Evolutionary conservation across 2,888 invertebrate species (phyloP).

Genomic region (Megalurothrips usitatus): DNA sequence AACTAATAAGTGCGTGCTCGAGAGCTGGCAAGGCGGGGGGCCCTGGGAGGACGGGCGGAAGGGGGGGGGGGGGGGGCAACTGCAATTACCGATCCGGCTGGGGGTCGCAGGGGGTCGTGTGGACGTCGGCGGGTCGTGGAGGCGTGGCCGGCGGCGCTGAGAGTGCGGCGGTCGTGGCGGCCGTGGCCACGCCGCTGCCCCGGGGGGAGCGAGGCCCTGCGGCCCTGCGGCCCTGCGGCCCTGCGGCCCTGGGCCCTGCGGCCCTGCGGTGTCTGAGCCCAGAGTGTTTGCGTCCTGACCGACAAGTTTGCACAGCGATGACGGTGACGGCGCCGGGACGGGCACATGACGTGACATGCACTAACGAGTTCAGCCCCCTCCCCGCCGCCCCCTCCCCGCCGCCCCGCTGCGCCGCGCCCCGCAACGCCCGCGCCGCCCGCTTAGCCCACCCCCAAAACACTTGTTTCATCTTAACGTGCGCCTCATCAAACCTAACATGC

Average conservation of each 20-base stretch:
- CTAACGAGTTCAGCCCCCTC: background rate
- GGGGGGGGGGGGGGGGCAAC: too few species aligned
- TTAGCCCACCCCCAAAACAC: too few species aligned
- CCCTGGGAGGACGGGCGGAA: too few species aligned
- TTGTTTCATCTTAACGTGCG: too few species aligned
- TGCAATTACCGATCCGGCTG: background rate
- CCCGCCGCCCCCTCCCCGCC: background rate
- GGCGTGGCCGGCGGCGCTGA: background rate
- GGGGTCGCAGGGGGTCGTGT: background rate
- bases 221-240: too few species aligned
- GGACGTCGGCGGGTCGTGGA: background rate
- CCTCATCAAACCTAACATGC: background rate
- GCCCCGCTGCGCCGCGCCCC: background rate
- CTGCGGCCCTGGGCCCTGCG: too few species aligned
- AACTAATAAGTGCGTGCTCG: conserved; percentile 6
- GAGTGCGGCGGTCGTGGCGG: background rate
- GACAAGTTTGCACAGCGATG: conserved; percentile 12
- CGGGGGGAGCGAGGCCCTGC: too few species aligned
- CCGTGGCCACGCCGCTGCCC: too few species aligned
- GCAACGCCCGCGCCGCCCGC: background rate
- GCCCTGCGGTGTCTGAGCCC: background rate
- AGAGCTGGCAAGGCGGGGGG: background rate
- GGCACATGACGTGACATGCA: background rate
- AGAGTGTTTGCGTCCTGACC: conserved; percentile 10
- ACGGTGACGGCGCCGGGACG: too few species aligned